Percentiles rank a stretch among this genome's conserved stretches.
phyloP scores from a whole-genome alignment of 2,888 invertebrate genomes.

The Camptogramma bilineatum region DNA sequence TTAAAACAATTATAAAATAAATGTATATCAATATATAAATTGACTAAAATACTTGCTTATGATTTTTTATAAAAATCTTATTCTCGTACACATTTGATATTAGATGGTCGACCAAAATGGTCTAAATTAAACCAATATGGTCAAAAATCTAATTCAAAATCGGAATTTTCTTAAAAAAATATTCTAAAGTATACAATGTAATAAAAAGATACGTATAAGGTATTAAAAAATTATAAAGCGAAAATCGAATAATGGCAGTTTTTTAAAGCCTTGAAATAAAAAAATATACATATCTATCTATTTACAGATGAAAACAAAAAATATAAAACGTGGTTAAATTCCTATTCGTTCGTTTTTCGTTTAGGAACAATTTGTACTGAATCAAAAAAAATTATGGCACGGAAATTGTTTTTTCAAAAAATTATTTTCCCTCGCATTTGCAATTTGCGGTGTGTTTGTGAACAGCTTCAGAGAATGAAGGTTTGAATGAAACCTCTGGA shows the following conservation, averaged over 20 bases:
- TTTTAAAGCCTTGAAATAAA: slow-evolving; percentile 28
- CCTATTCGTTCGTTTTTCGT: slow-evolving; percentile 27
- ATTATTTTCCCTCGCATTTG: slow-evolving; percentile 74
- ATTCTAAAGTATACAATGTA: slow-evolving; percentile 45
- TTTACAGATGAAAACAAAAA: slow-evolving; percentile 59
- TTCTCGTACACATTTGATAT: slow-evolving; percentile 57
- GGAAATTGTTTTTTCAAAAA: slow-evolving; percentile 45
- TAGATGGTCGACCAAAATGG: slow-evolving; percentile 79
- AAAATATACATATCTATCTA: slow-evolving; percentile 59
- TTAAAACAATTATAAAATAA: slow-evolving; percentile 66
- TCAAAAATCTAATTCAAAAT: slow-evolving; percentile 75
- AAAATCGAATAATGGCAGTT: slow-evolving; percentile 40
- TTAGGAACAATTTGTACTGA: slow-evolving; percentile 62
- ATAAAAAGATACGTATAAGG: slow-evolving; percentile 42
- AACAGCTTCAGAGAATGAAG: slow-evolving; percentile 65
- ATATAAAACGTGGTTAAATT: slow-evolving; percentile 39
- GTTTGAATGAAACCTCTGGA: slow-evolving; percentile 67
- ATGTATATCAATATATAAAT: slow-evolving; percentile 63
- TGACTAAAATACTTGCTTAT: slow-evolving; percentile 70
- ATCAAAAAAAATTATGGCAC: slow-evolving; percentile 65
- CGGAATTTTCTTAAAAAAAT: slow-evolving; percentile 54
- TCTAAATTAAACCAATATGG: slow-evolving; percentile 60
- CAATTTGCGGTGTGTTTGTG: slow-evolving; percentile 71
- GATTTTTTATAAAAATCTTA: slow-evolving; percentile 54
- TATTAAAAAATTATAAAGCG: slow-evolving; percentile 30